Base-by-base conservation (phyloP, 1,140 invertebrate species). In the Lasaia peninsularis region DNA sequence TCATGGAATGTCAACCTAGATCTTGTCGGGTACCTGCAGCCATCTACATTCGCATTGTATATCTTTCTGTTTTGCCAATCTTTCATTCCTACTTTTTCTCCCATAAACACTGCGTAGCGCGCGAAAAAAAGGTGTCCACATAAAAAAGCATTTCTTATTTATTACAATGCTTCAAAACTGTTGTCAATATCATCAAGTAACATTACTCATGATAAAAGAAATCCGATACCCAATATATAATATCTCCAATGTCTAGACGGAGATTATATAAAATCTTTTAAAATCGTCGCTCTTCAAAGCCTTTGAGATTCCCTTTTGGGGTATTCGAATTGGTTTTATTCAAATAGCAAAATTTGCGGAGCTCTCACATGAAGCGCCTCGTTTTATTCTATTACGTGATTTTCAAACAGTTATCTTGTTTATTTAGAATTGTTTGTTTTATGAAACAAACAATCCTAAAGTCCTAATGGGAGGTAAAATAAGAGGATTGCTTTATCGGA, bases 201-300 rank as follows among this genome's bases (percentile, higher is more conserved):
- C 9, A 18, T 9, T 16, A n/a, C 34, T 28, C 20, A 10, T 28
- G 35, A 54, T 44, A 37, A 54, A 54, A 24, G 52, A 54, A 21
- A 54, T 60, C 65, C 69, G 69, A 68, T 73, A 76, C 76, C 78
- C n/a, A n/a, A n/a, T n/a, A n/a, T n/a, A n/a, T n/a, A n/a, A n/a
- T n/a, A n/a, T n/a, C n/a, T n/a, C n/a, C n/a, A n/a, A n/a, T 71
- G 84, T 86, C 84, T 87, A 87, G 84, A 87, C 84, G 60, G 78
- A 82, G 80, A 85, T 85, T 85, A 86, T 78, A 73, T 74, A 74
- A 85, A 84, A 80, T 73, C 74, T 66, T 80, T 75, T 54, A 54
- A 72, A 76, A 78, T 63, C 66, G 70, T 63, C 63, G 64, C 71
- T 76, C 76, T 82, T 73, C 65, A 67, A 58, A 63, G 62, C 58